Evolutionary conservation across 2,888 invertebrate species (phyloP).

Genomic region (Lottia scabra): DNA sequence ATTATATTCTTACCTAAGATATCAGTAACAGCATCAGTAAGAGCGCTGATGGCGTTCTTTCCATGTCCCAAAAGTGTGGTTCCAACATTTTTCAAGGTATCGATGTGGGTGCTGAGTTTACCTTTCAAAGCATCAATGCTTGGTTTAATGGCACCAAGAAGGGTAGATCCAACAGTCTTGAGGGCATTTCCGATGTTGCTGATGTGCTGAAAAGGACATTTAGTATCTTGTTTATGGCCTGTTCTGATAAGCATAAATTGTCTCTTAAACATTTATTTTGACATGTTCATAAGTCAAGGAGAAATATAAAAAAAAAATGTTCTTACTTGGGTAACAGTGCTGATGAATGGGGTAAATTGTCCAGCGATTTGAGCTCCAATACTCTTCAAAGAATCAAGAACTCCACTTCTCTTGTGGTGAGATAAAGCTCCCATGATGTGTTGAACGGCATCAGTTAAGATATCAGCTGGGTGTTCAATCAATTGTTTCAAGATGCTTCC

Average conservation of each 20-base stretch:
- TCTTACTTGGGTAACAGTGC: not conserved
- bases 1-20: constrained; percentile 5
- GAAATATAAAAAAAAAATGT: no score
- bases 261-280: no score
- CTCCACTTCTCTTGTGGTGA: constrained; percentile 1
- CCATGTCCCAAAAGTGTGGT: constrained; percentile 16
- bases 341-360: constrained; percentile 9
- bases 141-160: constrained; percentile 15
- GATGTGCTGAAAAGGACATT: constrained; percentile 8
- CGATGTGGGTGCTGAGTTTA: constrained; percentile 10
- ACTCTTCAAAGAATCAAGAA: not conserved
- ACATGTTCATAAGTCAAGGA: no score
- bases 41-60: constrained; percentile 12
- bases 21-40: constrained; percentile 9
- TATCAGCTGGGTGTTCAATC: constrained; percentile 8
- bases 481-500: not conserved
- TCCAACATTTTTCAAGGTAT: constrained; percentile 10
- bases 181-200: constrained; percentile 6
- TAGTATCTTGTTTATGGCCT: no score
- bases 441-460: not conserved
- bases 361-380: not conserved
- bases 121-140: constrained; percentile 6
- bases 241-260: no score
- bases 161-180: constrained; percentile 2
- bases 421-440: not conserved